A percentile compares a stretch with the other conserved stretches of the same genome.
Evolutionary conservation across 2,888 invertebrate species (phyloP).

Genomic region (Cataglyphis livida): DNA sequence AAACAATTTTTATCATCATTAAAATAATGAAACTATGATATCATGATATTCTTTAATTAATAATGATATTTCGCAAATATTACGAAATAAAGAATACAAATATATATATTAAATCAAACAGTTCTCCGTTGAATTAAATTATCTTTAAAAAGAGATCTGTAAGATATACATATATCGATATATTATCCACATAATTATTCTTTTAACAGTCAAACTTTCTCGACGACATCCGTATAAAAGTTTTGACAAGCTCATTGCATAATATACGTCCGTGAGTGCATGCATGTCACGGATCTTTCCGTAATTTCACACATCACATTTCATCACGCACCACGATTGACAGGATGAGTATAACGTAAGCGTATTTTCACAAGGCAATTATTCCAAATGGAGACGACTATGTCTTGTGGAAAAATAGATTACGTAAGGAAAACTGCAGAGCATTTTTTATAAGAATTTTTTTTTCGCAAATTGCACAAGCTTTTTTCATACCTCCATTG

Average conservation of each 20-base stretch:
- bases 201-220: constrained; percentile 47
- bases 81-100: not conserved
- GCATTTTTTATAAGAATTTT: constrained; percentile 6
- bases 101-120: not conserved
- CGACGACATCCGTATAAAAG: constrained; percentile 34
- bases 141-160: not conserved
- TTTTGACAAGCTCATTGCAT: constrained; percentile 39
- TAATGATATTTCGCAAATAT: constrained; percentile 1
- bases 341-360: constrained; percentile 37
- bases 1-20: not conserved
- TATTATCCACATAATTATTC: constrained; percentile 42
- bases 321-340: constrained; percentile 47
- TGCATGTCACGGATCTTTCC: constrained; percentile 33
- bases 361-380: constrained; percentile 39
- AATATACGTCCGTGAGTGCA: constrained; percentile 34
- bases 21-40: not conserved
- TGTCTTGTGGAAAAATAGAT: not conserved
- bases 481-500: not conserved
- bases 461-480: constrained; percentile 4
- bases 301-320: not conserved
- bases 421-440: not conserved
- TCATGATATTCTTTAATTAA: not conserved
- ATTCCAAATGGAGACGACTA: constrained; percentile 16
- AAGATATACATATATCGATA: constrained; percentile 16
- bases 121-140: constrained; percentile 7